These are phyloP conservation scores for Larimichthys polyactis DNA, from an alignment of 2,113 vertebrate genomes.

Conservation along the genomic window DNA sequence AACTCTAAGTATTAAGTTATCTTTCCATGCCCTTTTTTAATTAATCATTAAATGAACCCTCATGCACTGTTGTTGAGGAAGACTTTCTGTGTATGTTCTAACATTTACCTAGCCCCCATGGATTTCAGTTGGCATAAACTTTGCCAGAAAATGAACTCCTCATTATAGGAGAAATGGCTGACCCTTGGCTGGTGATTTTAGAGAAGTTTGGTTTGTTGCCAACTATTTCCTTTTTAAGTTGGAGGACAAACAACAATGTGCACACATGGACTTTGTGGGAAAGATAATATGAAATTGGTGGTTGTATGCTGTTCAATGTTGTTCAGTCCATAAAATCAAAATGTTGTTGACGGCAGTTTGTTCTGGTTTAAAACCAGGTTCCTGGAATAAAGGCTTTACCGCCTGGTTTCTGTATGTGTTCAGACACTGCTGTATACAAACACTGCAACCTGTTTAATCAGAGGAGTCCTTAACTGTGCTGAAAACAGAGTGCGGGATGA, in stretches of 20 bases:
- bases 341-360: conserved; percentile 18
- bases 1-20: no score
- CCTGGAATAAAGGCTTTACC: conserved; percentile 5
- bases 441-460: conserved; percentile 2
- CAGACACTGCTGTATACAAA: conserved; percentile 15
- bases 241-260: conserved; percentile 10
- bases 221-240: neutral
- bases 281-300: conserved; percentile 26
- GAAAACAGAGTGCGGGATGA: conserved; percentile 28
- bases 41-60: conserved; percentile 2
- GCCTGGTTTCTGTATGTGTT: conserved; percentile 18
- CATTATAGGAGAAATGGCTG: conserved; percentile 12
- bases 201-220: conserved; percentile 1
- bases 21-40: neutral
- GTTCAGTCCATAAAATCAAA: neutral
- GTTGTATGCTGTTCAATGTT: neutral
- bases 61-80: neutral
- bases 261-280: neutral
- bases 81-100: conserved; percentile 20
- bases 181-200: neutral
- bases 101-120: conserved; percentile 6
- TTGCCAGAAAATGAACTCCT: neutral
- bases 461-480: conserved; percentile 2
- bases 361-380: neutral
- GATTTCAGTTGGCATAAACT: conserved; percentile 10